These are phyloP conservation scores for Gisinianus flammeolus DNA, from an alignment of 2,888 invertebrate genomes.

Conservation along the genomic window DNA sequence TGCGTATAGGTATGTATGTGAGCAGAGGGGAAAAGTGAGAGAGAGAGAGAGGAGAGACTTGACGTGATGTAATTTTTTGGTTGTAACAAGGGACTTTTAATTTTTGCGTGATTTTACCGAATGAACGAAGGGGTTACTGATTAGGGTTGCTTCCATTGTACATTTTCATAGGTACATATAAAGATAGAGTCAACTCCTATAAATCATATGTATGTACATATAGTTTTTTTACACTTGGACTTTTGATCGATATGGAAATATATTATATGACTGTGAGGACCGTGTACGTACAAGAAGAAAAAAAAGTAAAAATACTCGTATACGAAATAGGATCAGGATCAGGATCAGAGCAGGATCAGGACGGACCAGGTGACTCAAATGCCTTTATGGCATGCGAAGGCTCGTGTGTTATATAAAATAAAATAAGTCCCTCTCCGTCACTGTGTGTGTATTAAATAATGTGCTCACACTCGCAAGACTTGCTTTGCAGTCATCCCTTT, in stretches of 20 bases:
- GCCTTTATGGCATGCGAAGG: constrained; percentile 19
- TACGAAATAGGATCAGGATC: no score
- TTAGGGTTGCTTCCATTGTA: constrained; percentile 4
- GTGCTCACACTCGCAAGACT: background rate
- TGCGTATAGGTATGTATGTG: no score
- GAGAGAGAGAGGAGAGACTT: background rate
- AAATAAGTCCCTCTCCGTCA: background rate
- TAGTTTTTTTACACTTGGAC: no score
- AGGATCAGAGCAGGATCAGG: no score
- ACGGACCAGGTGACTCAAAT: constrained; percentile 14
- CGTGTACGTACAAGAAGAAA: no score
- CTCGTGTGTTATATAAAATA: background rate
- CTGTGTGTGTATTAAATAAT: background rate
- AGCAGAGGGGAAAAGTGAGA: no score
- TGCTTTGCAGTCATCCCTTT: background rate
- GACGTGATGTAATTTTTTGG: constrained; percentile 3
- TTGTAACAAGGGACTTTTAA: constrained; percentile 5
- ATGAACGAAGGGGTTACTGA: constrained; percentile 9
- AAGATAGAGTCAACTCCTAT: no score
- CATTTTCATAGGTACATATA: background rate
- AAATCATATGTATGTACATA: no score
- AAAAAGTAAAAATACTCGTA: no score
- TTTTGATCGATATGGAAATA: no score
- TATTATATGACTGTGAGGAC: no score
- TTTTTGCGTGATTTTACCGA: constrained; percentile 28